Base-by-base conservation (phyloP, 2,888 invertebrate species). In the Apeira syringaria region DNA sequence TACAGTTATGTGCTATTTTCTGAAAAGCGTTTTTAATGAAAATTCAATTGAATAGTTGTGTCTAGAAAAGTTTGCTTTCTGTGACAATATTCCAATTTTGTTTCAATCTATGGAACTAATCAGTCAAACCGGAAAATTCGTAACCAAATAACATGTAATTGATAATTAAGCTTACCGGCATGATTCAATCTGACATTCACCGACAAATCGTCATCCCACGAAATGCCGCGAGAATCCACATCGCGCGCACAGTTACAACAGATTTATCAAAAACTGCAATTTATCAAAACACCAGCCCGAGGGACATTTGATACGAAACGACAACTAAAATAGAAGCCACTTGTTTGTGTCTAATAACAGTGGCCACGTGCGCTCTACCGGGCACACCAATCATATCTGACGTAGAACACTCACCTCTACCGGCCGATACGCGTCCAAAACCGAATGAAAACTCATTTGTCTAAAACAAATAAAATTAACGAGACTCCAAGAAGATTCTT, bases 321-420 rank as follows among this genome's bases (percentile, higher is more conserved):
- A 64, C 63, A 66, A 61, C 64, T 59, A 61, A 69, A 71, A 69
- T 68, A 69, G 65, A 60, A 61, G 54, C 59, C 64, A 66, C 65
- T 73, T 64, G 67, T 70, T 67, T 60, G 61, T 54, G 33, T 59
- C 61, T 64, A 64, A 63, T 46, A 48, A 65, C 64, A 56, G 47
- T 31, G 39, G 28, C 64, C 74, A 71, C 75, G 75, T 73, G 72
- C 71, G 72, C 43, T 60, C 64, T 64, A 61, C 34, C 50, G 64
- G 64, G 63, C 68, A 54, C 62, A 67, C 76, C 68, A 72, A 68
- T 70, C 70, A 75, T 74, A 64, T 79, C 76, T 79, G 79, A 74
- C 74, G 73, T 47, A 31, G 24, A 10, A 12, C 15, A 5, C 18
- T 11, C 29, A 39, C 34, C 17, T 43, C 31, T 35, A 38, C 47